Base-by-base conservation (phyloP, 2,888 invertebrate genomes). In the Ochlodes sylvanus region DNA sequence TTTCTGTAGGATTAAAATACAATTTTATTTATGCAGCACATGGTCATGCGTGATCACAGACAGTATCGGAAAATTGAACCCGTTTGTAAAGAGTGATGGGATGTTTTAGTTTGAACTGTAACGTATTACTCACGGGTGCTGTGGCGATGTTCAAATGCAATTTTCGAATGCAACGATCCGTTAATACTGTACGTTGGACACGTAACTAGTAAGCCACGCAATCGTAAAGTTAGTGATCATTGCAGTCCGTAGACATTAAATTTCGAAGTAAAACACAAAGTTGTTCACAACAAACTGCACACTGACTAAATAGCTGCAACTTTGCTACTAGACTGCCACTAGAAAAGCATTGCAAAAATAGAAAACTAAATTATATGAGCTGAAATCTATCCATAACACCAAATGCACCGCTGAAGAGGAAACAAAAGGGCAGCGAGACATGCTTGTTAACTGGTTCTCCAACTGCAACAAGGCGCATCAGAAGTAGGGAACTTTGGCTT, bases 41-140 rank as follows among this genome's bases (percentile, higher is more conserved):
- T 63, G 73, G 80, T 82, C 83, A 83, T 88, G 89, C 91, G 89
- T 91, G 91, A 80, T 84, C 78, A 75, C 78, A 82, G 83, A 83
- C 83, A 86, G 84, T 92, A 84, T 84, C 78, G 77, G 77, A 76
- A 87, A 88, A 89, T 90, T 86, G 90, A 76, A 75, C 78, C 86
- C 85, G 86, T 90, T 91, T 89, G 86, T 84, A 85, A 89, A 87
- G 88, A 92, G 85, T 85, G 88, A 89, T 90, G 83, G 85, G 85
- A 88, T 67, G 67, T 88, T 89, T 87, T 84, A 81, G 71, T 66
- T 68, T 79, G 77, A 86, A 88, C 83, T 87, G 82, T 84, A 79
- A 73, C 75, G 79, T 72, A 86, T 88, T 82, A 84, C 79, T 86
- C 82, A 79, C 70, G 54, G 42, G 60, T 44, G 15, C 32, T 60